Base-by-base conservation (phyloP, 2,797 vertebrate genomes). In the Schizothorax lantsangensis region DNA sequence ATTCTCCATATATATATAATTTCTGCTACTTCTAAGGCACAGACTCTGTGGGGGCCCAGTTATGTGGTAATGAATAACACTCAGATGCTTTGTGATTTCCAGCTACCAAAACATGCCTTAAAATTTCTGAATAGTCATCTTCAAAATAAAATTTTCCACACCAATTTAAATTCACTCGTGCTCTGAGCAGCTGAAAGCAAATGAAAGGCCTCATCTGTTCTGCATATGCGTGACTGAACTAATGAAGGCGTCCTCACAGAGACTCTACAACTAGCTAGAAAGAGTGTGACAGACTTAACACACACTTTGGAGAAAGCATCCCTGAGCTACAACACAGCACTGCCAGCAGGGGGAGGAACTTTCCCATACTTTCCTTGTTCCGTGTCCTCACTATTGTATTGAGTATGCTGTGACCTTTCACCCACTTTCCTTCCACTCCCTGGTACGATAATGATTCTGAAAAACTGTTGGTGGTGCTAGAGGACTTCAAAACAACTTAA, bases 181-280 rank as follows among this genome's bases (percentile, higher is more conserved):
- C 43, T 57, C 30, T 79, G 52, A 33, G 84, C 66, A 14, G 15
- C 33, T 36, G 69, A 45, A 78, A 66, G 43, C 59, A 14, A 23
- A 43, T 47, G 77, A 49, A 80, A 68, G 52, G 40, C 71, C 83
- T 91, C 52, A 52, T 82, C 64, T 79, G 82, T 5, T 62, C 64
- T 45, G 64, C 26, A 52, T 54, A 7, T 43, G 26, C 26, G 45
- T 43, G 85, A 84, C 77, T 84, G 6, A 1, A 69, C n/a, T 84
- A 69, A 83, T 86, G 74, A 47, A 59, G 26, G 52, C 47, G 38
- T 74, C 26, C n/a, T 59, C 57, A 36, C 1, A 1, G 43, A 17
- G 47, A 83, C 40, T 75, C 43, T 69, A 64, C 52, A 43, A 77
- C 64, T 26, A 52, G 12, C 15, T 2, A 17, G 23, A 11, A 78